Evolutionary conservation across 2,888 invertebrate genomes (phyloP).

Genomic region (Tenthredo amoena): DNA sequence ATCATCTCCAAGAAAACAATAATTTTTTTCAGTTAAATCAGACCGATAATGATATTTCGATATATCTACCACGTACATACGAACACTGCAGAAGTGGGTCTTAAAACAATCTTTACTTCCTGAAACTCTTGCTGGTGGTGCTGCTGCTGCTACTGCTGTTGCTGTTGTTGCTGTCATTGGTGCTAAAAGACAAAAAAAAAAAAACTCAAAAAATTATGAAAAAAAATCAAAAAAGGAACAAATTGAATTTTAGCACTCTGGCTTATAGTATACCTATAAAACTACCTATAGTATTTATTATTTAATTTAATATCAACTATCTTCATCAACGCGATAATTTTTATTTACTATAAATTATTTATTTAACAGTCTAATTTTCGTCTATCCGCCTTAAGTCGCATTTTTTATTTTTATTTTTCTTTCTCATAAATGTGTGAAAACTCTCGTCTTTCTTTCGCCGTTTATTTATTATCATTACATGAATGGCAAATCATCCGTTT

Average conservation of each 20-base stretch:
- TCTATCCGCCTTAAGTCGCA: slow-evolving; percentile 13
- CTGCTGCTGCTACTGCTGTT: slow-evolving; percentile 46
- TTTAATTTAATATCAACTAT: slow-evolving; percentile 37
- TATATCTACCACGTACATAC: slow-evolving; percentile 4
- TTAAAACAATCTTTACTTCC: slow-evolving; percentile 48
- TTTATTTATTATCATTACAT: background rate
- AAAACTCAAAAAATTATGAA: slow-evolving; percentile 52
- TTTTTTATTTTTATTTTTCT: slow-evolving; percentile 50
- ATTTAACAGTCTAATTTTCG: slow-evolving; percentile 44
- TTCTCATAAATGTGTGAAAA: slow-evolving; percentile 37
- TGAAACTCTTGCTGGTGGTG: slow-evolving; percentile 50
- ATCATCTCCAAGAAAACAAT: background rate
- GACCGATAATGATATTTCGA: background rate
- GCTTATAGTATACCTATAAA: slow-evolving; percentile 39
- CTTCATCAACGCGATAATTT: slow-evolving; percentile 20
- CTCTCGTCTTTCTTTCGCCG: slow-evolving; percentile 1
- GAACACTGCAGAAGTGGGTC: slow-evolving; percentile 38
- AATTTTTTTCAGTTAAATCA: slow-evolving; percentile 15
- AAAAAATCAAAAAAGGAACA: slow-evolving; percentile 40
- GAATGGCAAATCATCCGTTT: background rate
- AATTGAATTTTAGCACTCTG: slow-evolving; percentile 47
- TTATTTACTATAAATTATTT: slow-evolving; percentile 29
- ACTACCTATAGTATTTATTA: slow-evolving; percentile 44
- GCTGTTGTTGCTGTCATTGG: slow-evolving; percentile 49
- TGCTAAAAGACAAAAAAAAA: slow-evolving; percentile 35